Conservation (phyloP, 2,797 vertebrate species). For the Acrossocheilus wenchowensis region DNA sequence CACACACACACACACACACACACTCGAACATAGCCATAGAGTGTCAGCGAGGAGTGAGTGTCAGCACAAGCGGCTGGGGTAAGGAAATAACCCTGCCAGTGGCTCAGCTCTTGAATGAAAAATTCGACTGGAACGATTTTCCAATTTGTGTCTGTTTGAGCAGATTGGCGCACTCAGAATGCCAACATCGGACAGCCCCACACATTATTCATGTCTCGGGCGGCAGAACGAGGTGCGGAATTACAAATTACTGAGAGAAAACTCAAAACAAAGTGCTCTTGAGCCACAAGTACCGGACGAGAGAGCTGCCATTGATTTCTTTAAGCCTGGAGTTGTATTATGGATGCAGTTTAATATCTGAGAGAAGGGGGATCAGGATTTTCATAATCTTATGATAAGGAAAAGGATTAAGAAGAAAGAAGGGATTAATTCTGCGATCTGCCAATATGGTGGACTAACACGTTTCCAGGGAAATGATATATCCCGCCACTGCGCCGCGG, state of each 20-base stretch:
- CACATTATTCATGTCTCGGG: constrained; percentile 71
- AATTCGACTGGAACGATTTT: constrained; percentile 73
- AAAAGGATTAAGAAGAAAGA: constrained; percentile 84
- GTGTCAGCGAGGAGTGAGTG: constrained; percentile 59
- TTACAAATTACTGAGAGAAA: constrained; percentile 72
- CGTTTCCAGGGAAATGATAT: constrained; percentile 75
- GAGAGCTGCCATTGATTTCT: constrained; percentile 69
- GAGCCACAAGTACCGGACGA: constrained; percentile 64
- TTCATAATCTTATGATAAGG: constrained; percentile 85
- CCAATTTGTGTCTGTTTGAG: constrained; percentile 74
- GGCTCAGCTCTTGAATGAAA: constrained; percentile 65
- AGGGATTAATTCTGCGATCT: constrained; percentile 88
- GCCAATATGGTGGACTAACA: constrained; percentile 83
- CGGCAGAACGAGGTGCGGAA: constrained; percentile 64
- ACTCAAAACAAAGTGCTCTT: constrained; percentile 77
- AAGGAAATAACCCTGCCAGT: constrained; percentile 69
- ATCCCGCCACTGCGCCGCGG: constrained; percentile 67
- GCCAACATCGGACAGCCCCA: constrained; percentile 62
- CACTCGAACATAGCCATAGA: background rate
- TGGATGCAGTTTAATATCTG: constrained; percentile 84
- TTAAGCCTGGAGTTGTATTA: constrained; percentile 79
- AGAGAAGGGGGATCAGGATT: constrained; percentile 81
- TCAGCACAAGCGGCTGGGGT: constrained; percentile 56
- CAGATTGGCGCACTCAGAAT: constrained; percentile 75
- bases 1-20: constrained; percentile 45